Evolutionary conservation across 2,797 vertebrate species (phyloP).

Genomic region (Necrosyrtes monachus): DNA sequence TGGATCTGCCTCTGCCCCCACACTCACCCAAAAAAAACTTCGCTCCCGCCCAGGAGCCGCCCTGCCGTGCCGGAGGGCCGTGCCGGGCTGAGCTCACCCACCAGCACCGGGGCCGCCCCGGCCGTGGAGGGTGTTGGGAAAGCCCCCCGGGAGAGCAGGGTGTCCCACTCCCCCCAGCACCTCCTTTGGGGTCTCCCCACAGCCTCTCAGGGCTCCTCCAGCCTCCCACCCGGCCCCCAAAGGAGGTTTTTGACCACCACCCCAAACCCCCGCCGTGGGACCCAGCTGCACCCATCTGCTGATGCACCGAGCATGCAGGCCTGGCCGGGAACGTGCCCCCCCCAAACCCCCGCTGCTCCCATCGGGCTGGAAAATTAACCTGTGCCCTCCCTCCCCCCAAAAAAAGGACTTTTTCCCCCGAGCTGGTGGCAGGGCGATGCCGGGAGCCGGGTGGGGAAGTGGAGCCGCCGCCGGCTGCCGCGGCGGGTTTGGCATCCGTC

Average conservation of each 20-base stretch:
- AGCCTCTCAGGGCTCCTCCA: background rate
- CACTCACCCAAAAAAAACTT: background rate
- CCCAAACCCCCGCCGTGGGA: background rate
- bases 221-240: background rate
- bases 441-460: accelerated
- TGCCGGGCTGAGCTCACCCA: background rate
- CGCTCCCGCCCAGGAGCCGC: background rate
- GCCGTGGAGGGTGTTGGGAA: background rate
- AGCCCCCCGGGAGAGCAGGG: accelerated
- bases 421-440: background rate
- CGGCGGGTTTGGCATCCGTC: background rate
- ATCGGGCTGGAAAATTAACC: background rate
- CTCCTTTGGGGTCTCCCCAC: background rate
- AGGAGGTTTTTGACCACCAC: background rate
- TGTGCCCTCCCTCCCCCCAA: background rate
- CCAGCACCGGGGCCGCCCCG: background rate
- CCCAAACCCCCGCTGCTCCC: background rate
- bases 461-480: accelerated
- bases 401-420: accelerated
- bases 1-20: background rate
- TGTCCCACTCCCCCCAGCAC: background rate
- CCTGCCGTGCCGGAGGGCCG: background rate
- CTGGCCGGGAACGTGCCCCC: too few species aligned
- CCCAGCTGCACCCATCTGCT: background rate
- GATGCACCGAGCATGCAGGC: background rate